Evolutionary conservation across 2,113 vertebrate species (phyloP).

Genomic region (Sturnus vulgaris): DNA sequence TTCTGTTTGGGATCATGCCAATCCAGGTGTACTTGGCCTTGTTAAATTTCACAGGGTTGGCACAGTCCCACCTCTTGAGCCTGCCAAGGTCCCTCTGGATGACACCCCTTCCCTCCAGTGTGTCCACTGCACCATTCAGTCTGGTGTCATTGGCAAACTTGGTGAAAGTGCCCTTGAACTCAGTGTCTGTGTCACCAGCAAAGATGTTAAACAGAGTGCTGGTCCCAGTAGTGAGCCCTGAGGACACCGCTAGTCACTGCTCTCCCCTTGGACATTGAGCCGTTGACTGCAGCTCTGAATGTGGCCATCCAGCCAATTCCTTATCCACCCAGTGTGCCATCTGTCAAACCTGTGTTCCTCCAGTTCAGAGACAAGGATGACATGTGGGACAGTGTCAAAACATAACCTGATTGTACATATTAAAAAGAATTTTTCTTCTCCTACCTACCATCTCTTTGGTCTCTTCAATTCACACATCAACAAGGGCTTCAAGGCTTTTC

Average conservation of each 20-base stretch:
- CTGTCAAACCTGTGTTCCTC: neutral
- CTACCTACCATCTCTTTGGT: neutral
- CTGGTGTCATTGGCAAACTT: neutral
- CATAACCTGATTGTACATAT: neutral
- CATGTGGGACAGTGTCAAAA: neutral
- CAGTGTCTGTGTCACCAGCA: rapidly evolving
- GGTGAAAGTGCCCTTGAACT: neutral
- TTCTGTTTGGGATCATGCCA: too few relatives aligned
- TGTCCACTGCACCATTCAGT: neutral
- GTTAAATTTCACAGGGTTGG: rapidly evolving
- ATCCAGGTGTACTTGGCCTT: neutral
- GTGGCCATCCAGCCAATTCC: neutral
- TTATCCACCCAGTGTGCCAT: neutral
- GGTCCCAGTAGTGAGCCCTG: rapidly evolving
- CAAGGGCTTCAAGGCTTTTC: neutral
- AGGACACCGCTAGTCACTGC: rapidly evolving
- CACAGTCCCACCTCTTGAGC: neutral
- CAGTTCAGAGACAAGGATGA: neutral
- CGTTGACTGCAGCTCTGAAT: neutral
- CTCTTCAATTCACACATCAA: neutral
- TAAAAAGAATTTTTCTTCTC: neutral
- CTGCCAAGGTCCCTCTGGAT: neutral
- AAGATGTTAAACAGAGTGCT: neutral
- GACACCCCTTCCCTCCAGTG: neutral
- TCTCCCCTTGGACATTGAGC: neutral